phyloP scores from a whole-genome alignment of 2,113 vertebrate genomes.

The Blennius ocellaris region DNA sequence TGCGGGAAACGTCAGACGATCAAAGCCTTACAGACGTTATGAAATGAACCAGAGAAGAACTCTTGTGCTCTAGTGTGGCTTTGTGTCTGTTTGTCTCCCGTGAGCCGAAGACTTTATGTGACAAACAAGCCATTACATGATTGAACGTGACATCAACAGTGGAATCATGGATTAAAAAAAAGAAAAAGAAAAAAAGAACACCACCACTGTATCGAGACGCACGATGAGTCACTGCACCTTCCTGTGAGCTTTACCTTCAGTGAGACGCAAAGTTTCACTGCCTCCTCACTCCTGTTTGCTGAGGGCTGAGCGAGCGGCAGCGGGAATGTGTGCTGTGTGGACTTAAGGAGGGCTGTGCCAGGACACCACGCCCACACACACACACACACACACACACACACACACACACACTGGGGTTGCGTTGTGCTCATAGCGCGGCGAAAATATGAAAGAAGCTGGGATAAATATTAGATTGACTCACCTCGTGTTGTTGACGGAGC shows the following conservation, averaged over 20 bases:
- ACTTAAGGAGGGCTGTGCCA: constrained; percentile 66
- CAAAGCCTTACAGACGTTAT: constrained; percentile 40
- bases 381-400: constrained; percentile 42
- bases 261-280: constrained; percentile 47
- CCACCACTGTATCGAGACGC: constrained; percentile 3
- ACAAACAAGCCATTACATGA: constrained; percentile 5
- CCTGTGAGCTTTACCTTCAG: constrained; percentile 22
- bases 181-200: constrained; percentile 24
- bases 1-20: constrained; percentile 44
- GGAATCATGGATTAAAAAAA: constrained; percentile 1
- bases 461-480: constrained; percentile 52
- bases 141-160: background rate
- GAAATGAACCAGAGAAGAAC: constrained; percentile 9
- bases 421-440: background rate
- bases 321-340: constrained; percentile 66
- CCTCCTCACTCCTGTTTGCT: constrained; percentile 65
- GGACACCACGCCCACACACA: constrained; percentile 49
- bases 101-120: background rate
- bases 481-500: constrained; percentile 33
- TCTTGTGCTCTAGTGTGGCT: constrained; percentile 1
- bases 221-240: constrained; percentile 38
- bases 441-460: constrained; percentile 5
- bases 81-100: constrained; percentile 9
- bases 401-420: constrained; percentile 24
- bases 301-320: constrained; percentile 51